Base-by-base conservation (phyloP, 2,113 vertebrate species). In the Athene noctua region DNA sequence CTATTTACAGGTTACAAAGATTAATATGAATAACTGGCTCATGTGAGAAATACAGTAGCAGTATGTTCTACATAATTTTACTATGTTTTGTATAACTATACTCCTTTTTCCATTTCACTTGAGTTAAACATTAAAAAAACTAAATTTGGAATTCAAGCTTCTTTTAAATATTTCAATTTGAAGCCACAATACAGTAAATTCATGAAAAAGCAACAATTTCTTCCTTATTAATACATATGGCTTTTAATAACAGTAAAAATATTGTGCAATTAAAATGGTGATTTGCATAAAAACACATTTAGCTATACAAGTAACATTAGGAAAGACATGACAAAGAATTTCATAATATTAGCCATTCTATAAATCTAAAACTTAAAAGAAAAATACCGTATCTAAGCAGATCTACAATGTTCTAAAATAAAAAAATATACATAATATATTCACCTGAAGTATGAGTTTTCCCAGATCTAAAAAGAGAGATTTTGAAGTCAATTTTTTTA, bases 211-310 rank as follows among this genome's bases (percentile, higher is more conserved):
- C 26, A 85, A 57, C 5, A 65, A 65, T 75, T 90, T 68, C 12
- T 86, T 46, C 65, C 1, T 1, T 4, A 52, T 70, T 40, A 80
- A 46, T 4, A 16, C 3, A 17, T 1, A 1, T 44, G 18, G 6
- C n/a, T 30, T 38, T 83, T 10, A 66, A 34, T 21, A 73, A 49
- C 65, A 66, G 5, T 54, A 73, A 81, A 81, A 88, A 55, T 40
- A 88, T 4, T 17, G 10, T 34, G 16, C 54, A 70, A 14, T 68
- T 92, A 40, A 44, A 12, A 75, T 23, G 3, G n/a, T 25, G 22
- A 89, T 84, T 74, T 79, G 15, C 59, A 77, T 23, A 72, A 66
- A 71, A 89, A 55, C 30, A 57, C 9, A 63, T 59, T 77, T 40
- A 88, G 27, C 7, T 44, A n/a, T 9, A 30, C 10, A 88, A 77